Base-by-base conservation (phyloP, 2,113 vertebrate genomes). In the Phocoena sinus region DNA sequence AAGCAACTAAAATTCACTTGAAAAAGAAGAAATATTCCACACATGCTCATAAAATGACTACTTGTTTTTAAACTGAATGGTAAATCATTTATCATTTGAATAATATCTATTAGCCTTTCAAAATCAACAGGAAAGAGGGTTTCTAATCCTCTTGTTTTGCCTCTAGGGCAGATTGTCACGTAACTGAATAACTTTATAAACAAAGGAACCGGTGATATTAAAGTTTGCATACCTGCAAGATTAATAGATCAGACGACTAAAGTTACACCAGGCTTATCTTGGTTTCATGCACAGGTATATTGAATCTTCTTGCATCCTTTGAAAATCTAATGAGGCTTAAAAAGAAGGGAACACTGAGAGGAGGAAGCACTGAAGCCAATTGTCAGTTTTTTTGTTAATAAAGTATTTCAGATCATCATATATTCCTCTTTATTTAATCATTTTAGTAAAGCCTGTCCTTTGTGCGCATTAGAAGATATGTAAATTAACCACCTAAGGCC, bases 1-100 rank as follows among this genome's bases (percentile, higher is more conserved):
- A 80, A 47, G 91, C 13, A 94, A 92, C 17, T 91, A 6, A 8
- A 94, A 79, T 80, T 97, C 74, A 60, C 47, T 53, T 62, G 9
- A 44, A 62, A 96, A 96, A 84, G 47, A 58, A 95, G 63, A 94
- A 97, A 91, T 96, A 92, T 63, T 91, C 36, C 80, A 89, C 31
- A 79, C 80, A 87, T 90, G 81, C 3, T 92, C 70, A 95, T 94
- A 84, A 98, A 98, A 95, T 84, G 89, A 73, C 71, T 93, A 23
- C 36, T 53, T 95, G 44, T 96, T 68, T 98, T 97, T 91, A 92
- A 98, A 96, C 76, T 89, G 58, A 96, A 9, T 96, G 21, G 50
- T 96, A 97, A 91, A 93, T 53, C 88, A 95, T 96, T 96, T 93
- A 47, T 58, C 76, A 96, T 92, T 31, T 79, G 70, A 97, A 93